Base-by-base conservation (phyloP, 2,113 vertebrate genomes). In the Ailuropoda melanoleuca region DNA sequence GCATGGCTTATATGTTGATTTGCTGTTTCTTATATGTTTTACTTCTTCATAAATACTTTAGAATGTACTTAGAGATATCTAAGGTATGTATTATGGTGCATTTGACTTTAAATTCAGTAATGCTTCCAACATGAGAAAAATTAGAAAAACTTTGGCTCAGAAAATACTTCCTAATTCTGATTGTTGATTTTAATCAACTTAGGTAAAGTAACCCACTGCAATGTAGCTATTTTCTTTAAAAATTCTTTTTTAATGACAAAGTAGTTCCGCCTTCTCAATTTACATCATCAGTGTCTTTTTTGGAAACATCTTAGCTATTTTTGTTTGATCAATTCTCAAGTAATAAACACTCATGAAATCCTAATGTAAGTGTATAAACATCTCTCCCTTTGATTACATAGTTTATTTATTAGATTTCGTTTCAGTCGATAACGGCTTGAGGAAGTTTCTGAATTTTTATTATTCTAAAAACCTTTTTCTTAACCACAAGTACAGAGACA, bases 251-350 rank as follows among this genome's bases (percentile, higher is more conserved):
- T 48, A 89, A 82, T 94, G 95, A 93, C 86, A 55, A 31, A 90
- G 50, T 83, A 55, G 48, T 95, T 96, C 72, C 43, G 13, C 23
- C 29, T 82, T 93, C 81, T 94, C 37, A 72, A 64, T 98, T 92
- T 92, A 84, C 72, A 48, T 96, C 77, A 87, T 55, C 48, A 12
- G 11, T 81, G 66, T 84, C 83, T 83, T 68, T 62, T 88, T 82
- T 81, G 95, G 74, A 94, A 77, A 78, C 39, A 80, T 86, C n/a
- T 87, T 93, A 92, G 78, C 93, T 23, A 4, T 97, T 98, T 93
- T 95, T 92, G 1, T 98, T 97, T 94, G 97, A 97, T 95, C 96
- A 90, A 21, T 95, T 97, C 93, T 97, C 91, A 97, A 95, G 78
- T 81, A 94, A 23, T 95, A 98, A 98, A 97, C 96, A 96, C 98